A percentile compares a stretch with the other conserved stretches of the same genome.
phyloP scores from a whole-genome alignment of 92 coral and sea anemone species.

The Heliopora coerulea region DNA sequence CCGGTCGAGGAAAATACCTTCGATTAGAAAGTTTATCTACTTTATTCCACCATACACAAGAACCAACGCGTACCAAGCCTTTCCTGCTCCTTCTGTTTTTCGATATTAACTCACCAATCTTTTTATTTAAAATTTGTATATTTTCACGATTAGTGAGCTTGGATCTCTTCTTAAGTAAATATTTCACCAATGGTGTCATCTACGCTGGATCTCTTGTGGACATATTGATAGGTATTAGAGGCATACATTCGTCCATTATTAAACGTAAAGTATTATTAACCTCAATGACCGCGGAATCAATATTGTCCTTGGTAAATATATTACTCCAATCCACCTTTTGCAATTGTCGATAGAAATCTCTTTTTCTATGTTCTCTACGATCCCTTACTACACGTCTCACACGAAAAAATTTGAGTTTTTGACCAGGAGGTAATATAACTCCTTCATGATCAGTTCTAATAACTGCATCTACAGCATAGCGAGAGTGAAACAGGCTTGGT shows the following conservation, averaged over 20 bases:
- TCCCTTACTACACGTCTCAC: conserved; percentile 34
- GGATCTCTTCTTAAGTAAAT: neutral
- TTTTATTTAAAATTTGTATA: no score
- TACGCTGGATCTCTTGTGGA: conserved; percentile 22
- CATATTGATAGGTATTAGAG: neutral
- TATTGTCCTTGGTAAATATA: neutral
- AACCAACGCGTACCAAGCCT: no score
- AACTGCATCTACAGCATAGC: conserved; percentile 11
- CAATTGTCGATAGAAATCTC: neutral
- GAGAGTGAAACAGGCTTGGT: conserved; percentile 20
- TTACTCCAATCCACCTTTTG: conserved; percentile 6
- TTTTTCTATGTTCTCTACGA: conserved; percentile 35
- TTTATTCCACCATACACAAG: no score
- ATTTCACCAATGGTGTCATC: conserved; percentile 24
- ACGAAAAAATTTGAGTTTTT: conserved; percentile 45
- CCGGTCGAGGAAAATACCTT: no score
- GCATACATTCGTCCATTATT: conserved; percentile 18
- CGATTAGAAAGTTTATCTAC: no score
- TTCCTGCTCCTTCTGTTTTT: neutral
- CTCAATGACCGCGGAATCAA: neutral
- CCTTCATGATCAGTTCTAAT: conserved; percentile 31
- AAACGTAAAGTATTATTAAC: neutral
- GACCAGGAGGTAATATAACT: conserved; percentile 47
- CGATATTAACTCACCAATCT: no score
- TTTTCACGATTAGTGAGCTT: no score